Base-by-base conservation (phyloP, 2,888 invertebrate genomes). In the Epinotia ramella region DNA sequence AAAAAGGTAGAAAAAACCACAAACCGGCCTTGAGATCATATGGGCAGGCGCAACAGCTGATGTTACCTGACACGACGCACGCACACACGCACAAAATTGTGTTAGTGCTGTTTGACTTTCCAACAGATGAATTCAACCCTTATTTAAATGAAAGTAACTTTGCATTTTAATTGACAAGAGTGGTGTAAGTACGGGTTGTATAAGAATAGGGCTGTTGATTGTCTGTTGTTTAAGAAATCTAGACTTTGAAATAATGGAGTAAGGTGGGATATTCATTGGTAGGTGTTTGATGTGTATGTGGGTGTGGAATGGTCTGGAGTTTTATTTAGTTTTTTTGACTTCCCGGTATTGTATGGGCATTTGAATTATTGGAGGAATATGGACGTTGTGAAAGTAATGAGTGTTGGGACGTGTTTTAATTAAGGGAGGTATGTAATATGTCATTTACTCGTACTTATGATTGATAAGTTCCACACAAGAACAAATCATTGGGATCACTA, bases 11-110 rank as follows among this genome's bases (percentile, higher is more conserved):
- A 84, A 85, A 84, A 83, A 81, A 57, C 84, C 84, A 87, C 89
- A 84, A 80, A 84, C 79, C 87, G 93, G 87, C 94, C 94, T 94
- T 94, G 93, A 93, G 90, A 89, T 94, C 94, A 94, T 93, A 93
- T 94, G 94, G 92, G 89, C 84, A 74, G 78, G 87, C 81, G 84
- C 87, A 89, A 93, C 94, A 94, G 94, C 94, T 94, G 94, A 94
- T 91, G 89, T 84, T 93, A 84, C 77, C 84, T 82, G 84, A 83
- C 85, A 80, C 84, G 80, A 77, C 67, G 62, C 74, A 70, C 78
- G 28, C 65, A 79, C 79, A 62, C 80, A 80, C 77, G 78, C 76
- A 59, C 18, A 16, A 20, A 13, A 67, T 7, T 3, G 40, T 1
- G 16, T 49, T 28, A 12, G 69, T 77, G 69, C 40, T 40, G 40